Base-by-base conservation (phyloP, 2,797 vertebrate genomes). In the Parambassis ranga region DNA sequence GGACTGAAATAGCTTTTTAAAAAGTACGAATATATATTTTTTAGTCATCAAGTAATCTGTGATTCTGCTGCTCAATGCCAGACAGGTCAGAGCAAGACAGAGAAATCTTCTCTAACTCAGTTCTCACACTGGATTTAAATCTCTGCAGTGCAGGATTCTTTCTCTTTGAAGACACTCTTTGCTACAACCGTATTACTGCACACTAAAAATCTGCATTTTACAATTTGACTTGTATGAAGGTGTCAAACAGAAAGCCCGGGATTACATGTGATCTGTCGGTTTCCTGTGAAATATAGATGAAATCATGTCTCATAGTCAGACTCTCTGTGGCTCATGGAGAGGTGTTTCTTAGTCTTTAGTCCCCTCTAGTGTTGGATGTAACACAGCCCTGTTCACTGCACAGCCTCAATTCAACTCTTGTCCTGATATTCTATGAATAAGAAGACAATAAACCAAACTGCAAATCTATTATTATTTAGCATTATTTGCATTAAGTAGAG, bases 301-400 rank as follows among this genome's bases (percentile, higher is more conserved):
- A 27, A 35, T 26, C 13, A 28, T 18, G 13, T 24, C n/a, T n/a
- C n/a, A n/a, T n/a, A n/a, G 18, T 30, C 19, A 35, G 8, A 46
- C 23, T 26, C 19, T 41, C 4, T 56, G 10, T 26, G n/a, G 3
- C 30, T 24, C 3, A 13, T 31, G 4, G 11, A 18, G 52, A n/a
- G 18, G 60, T 20, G 53, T 75, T 37, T 72, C 26, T 73, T 56
- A 68, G 71, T 51, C 67, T 77, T 84, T 82, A 83, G 69, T 86
- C 31, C 84, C 90, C 86, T 83, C 89, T 89, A 78, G 85, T 87
- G 89, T 72, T 63, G n/a, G 38, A 6, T 32, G 14, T 36, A 23
- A 61, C 39, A 58, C 16, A 55, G 39, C 22, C 27, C 3, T 19
- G 3, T 14, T 43, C 19, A 15, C 1, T 23, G n/a, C 41, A 38